A percentile compares a stretch with the other conserved stretches of the same genome.
Evolutionary conservation across 2,113 vertebrate genomes (phyloP).

Genomic region (Lota lota): DNA sequence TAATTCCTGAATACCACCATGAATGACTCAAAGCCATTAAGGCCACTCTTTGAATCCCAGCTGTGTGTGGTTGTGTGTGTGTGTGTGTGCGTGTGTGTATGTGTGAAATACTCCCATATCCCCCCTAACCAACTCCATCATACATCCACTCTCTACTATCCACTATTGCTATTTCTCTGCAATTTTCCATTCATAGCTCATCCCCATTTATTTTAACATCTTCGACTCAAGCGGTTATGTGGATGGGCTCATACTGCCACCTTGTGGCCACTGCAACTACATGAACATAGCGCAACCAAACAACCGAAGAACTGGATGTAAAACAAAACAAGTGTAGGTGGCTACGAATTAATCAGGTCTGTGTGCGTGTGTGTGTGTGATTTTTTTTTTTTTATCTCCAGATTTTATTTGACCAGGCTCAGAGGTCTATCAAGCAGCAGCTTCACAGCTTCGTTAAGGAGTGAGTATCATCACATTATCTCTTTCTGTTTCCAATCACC

Average conservation of each 20-base stretch:
- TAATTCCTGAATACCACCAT: conserved; percentile 15
- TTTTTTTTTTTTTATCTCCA: conserved; percentile 56
- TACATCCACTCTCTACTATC: conserved; percentile 11
- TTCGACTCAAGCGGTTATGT: neutral
- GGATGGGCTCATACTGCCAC: conserved; percentile 25
- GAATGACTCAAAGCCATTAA: conserved; percentile 13
- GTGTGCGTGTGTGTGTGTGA: neutral
- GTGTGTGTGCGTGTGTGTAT: too few relatives aligned
- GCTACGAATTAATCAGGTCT: too few relatives aligned
- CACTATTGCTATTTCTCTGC: neutral
- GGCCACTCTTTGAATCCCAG: too few relatives aligned
- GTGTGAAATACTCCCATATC: conserved; percentile 5
- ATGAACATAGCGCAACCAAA: neutral
- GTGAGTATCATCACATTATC: conserved; percentile 76
- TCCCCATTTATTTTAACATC: too few relatives aligned
- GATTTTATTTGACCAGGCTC: conserved; percentile 98
- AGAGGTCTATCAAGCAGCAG: conserved; percentile 96
- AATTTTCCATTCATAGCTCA: neutral
- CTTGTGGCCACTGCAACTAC: conserved; percentile 34
- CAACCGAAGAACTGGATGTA: too few relatives aligned
- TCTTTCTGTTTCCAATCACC: neutral
- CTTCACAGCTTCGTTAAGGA: conserved; percentile 97
- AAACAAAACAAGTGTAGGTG: too few relatives aligned
- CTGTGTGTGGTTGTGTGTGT: neutral
- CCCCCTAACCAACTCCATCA: neutral